Conservation (phyloP, 1,140 invertebrate species). For the Elysia chlorotica region DNA sequence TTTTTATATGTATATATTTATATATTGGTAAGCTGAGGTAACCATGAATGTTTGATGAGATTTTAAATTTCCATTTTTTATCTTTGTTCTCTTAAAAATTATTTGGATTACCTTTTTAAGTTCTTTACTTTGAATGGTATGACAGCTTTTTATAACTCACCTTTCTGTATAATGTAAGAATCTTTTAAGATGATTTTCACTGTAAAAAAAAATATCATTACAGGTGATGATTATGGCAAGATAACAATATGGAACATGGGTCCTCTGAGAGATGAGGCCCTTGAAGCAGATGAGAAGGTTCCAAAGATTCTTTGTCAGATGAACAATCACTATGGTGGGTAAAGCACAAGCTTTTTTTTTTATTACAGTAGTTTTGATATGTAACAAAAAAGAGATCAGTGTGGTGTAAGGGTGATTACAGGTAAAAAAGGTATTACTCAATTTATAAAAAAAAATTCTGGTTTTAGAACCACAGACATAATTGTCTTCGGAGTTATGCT, state of each 20-base stretch:
- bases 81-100: background rate
- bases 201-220: background rate
- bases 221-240: conserved; percentile 62
- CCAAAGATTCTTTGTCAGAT: conserved; percentile 95
- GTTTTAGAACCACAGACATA: no score
- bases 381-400: no score
- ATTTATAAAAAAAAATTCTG: no score
- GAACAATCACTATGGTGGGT: conserved; percentile 86
- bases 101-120: background rate
- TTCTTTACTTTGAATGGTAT: background rate
- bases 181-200: background rate
- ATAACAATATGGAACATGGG: conserved; percentile 96
- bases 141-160: background rate
- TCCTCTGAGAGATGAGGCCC: conserved; percentile 74
- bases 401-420: no score
- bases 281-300: conserved; percentile 73
- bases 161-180: background rate
- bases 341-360: no score
- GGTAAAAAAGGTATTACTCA: no score
- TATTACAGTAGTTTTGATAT: no score
- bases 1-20: background rate
- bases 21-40: background rate
- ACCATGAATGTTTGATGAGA: background rate
- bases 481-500: no score
- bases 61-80: background rate